Evolutionary conservation across 2,888 invertebrate genomes (phyloP), one percentile per base, ranked within the genome.

Genomic region (Thelaira solivaga): DNA sequence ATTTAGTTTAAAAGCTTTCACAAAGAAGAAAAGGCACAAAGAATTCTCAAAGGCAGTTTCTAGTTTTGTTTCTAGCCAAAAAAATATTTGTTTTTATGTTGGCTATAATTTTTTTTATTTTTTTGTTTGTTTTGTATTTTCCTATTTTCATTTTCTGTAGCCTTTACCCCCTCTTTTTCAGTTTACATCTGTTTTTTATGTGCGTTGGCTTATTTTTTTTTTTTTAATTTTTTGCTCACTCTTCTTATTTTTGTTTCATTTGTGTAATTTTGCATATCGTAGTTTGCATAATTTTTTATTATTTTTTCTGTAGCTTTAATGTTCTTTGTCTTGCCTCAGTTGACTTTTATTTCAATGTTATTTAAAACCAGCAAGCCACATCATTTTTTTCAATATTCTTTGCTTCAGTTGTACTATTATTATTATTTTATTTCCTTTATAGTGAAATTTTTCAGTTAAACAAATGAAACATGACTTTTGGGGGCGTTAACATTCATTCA

Each of bases 331-430:
- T 26, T 57, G 53, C 31, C 55, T 62, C 24, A 47, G 49, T 69
- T 57, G 76, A 57, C 59, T 71, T 51, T 65, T 61, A 74, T 74
- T 74, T 74, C 45, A 45, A 45, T 74, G 67, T 67, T 74, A 67
- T 59, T 74, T 53, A 53, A 74, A 65, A 57, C 43, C 26, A 51
- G 59, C 65, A 43, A 13, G 20, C 47, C 34, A 22, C 36, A 10
- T 18, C 11, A 34, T 11, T 62, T 34, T 49, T 11, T 62, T 36
- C 62, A 1, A 36, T 36, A 49, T 43, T 51, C 4, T 20, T 34
- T 31, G 5, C 11, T 62, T 55, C n/a, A n/a, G n/a, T n/a, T n/a
- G n/a, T n/a, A n/a, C n/a, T n/a, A n/a, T 31, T 34, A 5, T 61
- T 11, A 4, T 41, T 7, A 24, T 13, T 20, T 36, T 36, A 24